Percentiles rank a stretch among this genome's conserved stretches.
Evolutionary conservation across 2,113 vertebrate genomes (phyloP).

Genomic region (Bambusicola thoracicus): DNA sequence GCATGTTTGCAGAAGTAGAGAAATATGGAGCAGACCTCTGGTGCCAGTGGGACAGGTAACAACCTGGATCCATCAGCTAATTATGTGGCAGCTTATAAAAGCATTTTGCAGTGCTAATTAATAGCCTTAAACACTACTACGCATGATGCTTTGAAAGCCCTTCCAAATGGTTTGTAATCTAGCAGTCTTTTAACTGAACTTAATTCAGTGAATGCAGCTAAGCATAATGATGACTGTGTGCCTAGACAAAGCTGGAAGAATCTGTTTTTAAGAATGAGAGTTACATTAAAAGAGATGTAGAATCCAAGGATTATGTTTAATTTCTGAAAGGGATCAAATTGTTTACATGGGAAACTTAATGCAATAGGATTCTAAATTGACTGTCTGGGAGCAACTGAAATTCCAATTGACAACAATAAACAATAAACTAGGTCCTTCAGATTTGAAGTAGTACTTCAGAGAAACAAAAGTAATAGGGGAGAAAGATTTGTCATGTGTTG

Average conservation of each 20-base stretch:
- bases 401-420: slow-evolving; percentile 12
- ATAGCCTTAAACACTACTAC: neutral
- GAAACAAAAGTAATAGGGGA: neutral
- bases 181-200: neutral
- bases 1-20: neutral
- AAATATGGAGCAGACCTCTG: neutral
- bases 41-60: neutral
- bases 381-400: neutral
- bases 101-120: neutral
- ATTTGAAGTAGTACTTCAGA: slow-evolving; percentile 36
- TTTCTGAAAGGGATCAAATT: neutral
- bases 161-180: neutral
- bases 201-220: neutral
- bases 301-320: neutral
- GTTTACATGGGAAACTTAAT: neutral
- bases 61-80: neutral
- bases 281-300: neutral
- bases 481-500: neutral
- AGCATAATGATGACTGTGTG: neutral
- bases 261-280: neutral
- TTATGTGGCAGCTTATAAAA: neutral
- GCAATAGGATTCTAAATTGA: neutral
- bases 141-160: neutral
- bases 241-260: neutral
- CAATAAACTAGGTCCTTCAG: neutral